A percentile compares a stretch with the other conserved stretches of the same genome.
Evolutionary conservation across 2,113 vertebrate genomes (phyloP).

Genomic region (Sula dactylatra): DNA sequence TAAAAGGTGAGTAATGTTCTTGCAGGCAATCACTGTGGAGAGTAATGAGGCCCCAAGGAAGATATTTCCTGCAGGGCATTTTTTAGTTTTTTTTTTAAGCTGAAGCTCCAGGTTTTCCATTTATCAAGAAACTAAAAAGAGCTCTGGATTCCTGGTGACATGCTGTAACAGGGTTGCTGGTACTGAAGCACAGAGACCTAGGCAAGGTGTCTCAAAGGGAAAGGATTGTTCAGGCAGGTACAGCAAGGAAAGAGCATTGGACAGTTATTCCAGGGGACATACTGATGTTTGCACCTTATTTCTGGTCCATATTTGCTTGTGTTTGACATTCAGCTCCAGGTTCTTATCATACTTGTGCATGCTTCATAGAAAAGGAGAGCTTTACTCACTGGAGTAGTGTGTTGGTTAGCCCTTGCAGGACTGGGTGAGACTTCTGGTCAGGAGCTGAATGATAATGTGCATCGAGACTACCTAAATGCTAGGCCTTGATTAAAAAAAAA

Average conservation of each 20-base stretch:
- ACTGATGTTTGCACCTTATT: not conserved
- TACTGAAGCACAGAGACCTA: not conserved
- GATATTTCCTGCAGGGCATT: not conserved
- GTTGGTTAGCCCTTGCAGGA: not conserved
- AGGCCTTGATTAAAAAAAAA: not conserved
- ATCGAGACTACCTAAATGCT: not conserved
- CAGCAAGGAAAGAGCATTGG: not conserved
- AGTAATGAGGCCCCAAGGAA: not conserved
- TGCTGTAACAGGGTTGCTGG: not conserved
- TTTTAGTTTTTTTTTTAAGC: not conserved
- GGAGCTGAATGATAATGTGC: not conserved
- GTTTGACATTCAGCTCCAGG: not conserved
- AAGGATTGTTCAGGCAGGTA: not conserved
- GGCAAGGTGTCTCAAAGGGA: not conserved
- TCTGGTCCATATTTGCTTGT: not conserved
- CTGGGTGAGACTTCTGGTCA: not conserved
- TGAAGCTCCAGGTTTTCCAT: not conserved
- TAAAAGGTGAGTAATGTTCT: slow-evolving; percentile 1
- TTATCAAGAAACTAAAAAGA: not conserved
- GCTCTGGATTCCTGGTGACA: not conserved
- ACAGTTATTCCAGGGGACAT: not conserved
- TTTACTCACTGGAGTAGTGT: not conserved
- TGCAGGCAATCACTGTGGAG: not conserved
- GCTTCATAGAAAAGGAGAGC: not conserved
- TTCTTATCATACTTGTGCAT: not conserved